These are phyloP conservation scores for Cololabis saira DNA, from an alignment of 2,113 vertebrate genomes.

Conservation along the genomic window DNA sequence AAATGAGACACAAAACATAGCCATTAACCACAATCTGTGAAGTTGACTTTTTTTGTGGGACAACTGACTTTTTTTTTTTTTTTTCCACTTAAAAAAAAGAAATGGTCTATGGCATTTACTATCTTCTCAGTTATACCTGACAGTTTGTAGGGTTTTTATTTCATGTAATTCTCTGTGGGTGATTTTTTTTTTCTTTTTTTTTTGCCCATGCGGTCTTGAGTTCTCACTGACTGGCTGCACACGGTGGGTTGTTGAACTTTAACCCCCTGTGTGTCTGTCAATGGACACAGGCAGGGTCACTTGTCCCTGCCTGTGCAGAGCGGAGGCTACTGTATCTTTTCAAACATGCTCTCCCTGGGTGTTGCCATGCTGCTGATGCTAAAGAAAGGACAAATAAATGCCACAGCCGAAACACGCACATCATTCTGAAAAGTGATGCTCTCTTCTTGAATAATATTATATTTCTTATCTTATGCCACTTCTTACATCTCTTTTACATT, in stretches of 20 bases:
- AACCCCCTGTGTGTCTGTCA: constrained; percentile 58
- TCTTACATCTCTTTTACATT: constrained; percentile 11
- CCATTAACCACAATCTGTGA: constrained; percentile 95
- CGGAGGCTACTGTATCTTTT: constrained; percentile 73
- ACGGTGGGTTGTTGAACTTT: constrained; percentile 58
- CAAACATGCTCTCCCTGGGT: constrained; percentile 72
- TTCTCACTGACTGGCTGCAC: constrained; percentile 69
- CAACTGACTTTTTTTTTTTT: constrained; percentile 66
- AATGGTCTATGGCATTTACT: constrained; percentile 70
- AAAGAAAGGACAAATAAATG: constrained; percentile 1
- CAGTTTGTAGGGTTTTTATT: constrained; percentile 66
- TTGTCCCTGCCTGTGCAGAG: constrained; percentile 63
- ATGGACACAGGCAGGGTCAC: constrained; percentile 57
- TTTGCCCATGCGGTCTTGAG: constrained; percentile 59
- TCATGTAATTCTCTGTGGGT: constrained; percentile 64
- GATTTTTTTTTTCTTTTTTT: constrained; percentile 1
- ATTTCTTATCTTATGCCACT: constrained; percentile 46
- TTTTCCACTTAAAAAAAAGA: constrained; percentile 43
- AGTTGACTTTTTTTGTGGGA: constrained; percentile 79
- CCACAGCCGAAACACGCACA: constrained; percentile 42
- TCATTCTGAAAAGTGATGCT: constrained; percentile 32
- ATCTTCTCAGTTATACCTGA: constrained; percentile 60
- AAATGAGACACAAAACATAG: constrained; percentile 87
- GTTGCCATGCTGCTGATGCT: constrained; percentile 70
- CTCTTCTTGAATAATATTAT: constrained; percentile 25